Percentiles rank a stretch among this genome's conserved stretches.
Conservation (phyloP, 2,888 invertebrate genomes). For the Polydesmus complanatus region DNA sequence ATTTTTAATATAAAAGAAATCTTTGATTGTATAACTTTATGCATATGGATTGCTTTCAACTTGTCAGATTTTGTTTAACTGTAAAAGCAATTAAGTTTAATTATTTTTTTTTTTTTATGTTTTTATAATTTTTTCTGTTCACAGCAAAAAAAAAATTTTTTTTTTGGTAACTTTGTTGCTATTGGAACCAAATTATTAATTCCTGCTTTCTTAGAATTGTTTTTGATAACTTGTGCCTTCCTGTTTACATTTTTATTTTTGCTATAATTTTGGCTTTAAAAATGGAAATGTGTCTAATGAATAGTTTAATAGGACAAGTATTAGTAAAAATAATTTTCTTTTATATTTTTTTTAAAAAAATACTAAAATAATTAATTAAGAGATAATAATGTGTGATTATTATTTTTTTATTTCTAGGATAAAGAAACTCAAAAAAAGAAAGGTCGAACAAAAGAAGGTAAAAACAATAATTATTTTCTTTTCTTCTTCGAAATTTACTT, state of each 20-base stretch:
- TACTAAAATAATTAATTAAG: too few relatives aligned
- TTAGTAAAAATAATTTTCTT: too few relatives aligned
- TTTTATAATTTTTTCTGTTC: background rate
- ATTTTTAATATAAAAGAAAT: background rate
- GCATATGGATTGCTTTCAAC: background rate
- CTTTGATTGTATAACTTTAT: background rate
- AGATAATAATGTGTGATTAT: too few relatives aligned
- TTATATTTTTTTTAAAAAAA: too few relatives aligned
- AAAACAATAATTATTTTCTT: too few relatives aligned
- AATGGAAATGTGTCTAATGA: too few relatives aligned
- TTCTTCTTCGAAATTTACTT: too few relatives aligned
- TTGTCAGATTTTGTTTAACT: too few relatives aligned
- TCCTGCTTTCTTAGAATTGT: background rate
- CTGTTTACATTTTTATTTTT: background rate
- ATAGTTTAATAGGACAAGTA: too few relatives aligned
- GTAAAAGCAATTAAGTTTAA: too few relatives aligned
- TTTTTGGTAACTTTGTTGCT: background rate
- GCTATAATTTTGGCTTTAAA: too few relatives aligned
- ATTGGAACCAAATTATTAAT: background rate
- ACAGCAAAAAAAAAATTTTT: background rate
- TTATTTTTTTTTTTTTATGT: background rate
- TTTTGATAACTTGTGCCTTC: background rate
- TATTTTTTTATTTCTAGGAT: slow-evolving; percentile 47
- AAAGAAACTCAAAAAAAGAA: slow-evolving; percentile 67
- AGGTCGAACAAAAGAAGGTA: slow-evolving; percentile 81